phyloP scores from a whole-genome alignment of 2,888 invertebrate species.

The Brenthis ino region DNA sequence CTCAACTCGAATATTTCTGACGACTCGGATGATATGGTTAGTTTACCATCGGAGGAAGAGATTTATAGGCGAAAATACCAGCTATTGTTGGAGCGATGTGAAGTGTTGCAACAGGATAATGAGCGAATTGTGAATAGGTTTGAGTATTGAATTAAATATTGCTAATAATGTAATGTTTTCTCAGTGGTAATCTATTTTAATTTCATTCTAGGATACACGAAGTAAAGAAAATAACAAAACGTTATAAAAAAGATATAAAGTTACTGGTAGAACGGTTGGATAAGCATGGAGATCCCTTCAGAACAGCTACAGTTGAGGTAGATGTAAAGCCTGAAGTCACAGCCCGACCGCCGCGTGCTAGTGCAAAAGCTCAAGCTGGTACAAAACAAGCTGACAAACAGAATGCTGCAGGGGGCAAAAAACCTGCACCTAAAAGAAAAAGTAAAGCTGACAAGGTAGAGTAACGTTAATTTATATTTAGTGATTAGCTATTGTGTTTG shows the following conservation, averaged over 20 bases:
- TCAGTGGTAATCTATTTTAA: conserved; percentile 37
- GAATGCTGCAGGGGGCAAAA: conserved; percentile 58
- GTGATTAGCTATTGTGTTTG: not conserved
- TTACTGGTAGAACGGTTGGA: conserved; percentile 86
- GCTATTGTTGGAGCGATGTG: conserved; percentile 87
- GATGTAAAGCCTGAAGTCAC: conserved; percentile 68
- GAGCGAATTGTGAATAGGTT: conserved; percentile 87
- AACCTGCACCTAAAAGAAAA: conserved; percentile 81
- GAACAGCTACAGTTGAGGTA: conserved; percentile 83
- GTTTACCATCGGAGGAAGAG: conserved; percentile 83
- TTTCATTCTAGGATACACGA: conserved; percentile 84
- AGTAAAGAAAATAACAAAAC: conserved; percentile 86
- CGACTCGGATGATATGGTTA: conserved; percentile 81
- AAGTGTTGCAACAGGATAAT: conserved; percentile 89
- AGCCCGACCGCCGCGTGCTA: conserved; percentile 51
- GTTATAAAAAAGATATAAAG: conserved; percentile 86
- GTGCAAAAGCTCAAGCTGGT: conserved; percentile 54
- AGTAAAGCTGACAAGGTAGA: conserved; percentile 83
- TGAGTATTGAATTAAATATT: conserved; percentile 33
- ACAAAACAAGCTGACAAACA: conserved; percentile 65
- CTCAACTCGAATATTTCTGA: conserved; percentile 80
- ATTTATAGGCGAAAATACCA: conserved; percentile 89
- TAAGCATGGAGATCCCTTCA: conserved; percentile 87
- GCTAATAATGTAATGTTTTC: not conserved
- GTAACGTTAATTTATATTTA: not conserved